A percentile compares a stretch with the other conserved stretches of the same genome.
These are phyloP conservation scores for Bos indicus DNA, from an alignment of 2,113 vertebrate species.

Conservation along the genomic window DNA sequence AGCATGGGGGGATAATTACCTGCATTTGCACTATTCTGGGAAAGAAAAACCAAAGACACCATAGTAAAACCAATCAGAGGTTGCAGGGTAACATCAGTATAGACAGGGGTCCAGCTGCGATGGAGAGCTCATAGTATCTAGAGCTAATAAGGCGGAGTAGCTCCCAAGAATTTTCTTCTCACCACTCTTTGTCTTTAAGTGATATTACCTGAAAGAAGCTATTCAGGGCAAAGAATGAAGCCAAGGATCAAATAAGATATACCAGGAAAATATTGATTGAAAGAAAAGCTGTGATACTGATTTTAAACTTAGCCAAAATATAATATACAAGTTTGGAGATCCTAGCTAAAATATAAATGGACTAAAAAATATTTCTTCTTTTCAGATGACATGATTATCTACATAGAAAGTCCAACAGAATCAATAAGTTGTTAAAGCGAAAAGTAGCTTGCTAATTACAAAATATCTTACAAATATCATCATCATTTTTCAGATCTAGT, in stretches of 20 bases:
- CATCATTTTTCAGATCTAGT: neutral
- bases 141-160: neutral
- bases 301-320: neutral
- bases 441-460: neutral
- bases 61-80: neutral
- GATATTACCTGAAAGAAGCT: neutral
- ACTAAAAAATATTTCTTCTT: neutral
- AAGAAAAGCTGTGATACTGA: neutral
- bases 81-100: neutral
- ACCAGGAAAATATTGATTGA: neutral
- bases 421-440: neutral
- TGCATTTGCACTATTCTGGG: neutral
- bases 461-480: neutral
- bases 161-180: neutral
- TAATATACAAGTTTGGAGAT: neutral
- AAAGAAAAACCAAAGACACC: neutral
- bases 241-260: neutral
- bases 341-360: neutral
- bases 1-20: neutral
- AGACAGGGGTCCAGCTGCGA: neutral
- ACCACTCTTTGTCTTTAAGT: neutral
- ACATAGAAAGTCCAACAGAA: neutral
- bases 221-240: neutral
- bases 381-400: neutral
- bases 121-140: neutral